Conservation (phyloP, 2,888 invertebrate species). For the Odontomyia ornata region DNA sequence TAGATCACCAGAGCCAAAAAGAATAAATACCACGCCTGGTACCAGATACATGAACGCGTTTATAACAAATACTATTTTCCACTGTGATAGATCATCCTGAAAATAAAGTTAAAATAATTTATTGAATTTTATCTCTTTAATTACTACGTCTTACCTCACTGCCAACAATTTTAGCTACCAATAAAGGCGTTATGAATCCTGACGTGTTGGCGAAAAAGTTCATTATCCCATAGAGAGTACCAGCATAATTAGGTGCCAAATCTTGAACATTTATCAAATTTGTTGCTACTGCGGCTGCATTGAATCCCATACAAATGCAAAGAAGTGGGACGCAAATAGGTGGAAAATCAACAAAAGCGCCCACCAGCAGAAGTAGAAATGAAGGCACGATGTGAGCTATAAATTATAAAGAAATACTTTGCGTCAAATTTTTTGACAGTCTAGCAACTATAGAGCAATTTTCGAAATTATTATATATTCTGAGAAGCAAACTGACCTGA, state of each 20-base stretch:
- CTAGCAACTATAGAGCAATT: too few species aligned
- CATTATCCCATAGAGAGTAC: slow-evolving; percentile 76
- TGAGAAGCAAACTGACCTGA: too few species aligned
- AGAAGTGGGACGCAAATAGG: slow-evolving; percentile 72
- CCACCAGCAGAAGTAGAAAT: slow-evolving; percentile 67
- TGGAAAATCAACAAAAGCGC: slow-evolving; percentile 71
- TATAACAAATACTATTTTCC: slow-evolving; percentile 78
- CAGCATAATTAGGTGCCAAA: slow-evolving; percentile 77
- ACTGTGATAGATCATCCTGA: slow-evolving; percentile 79
- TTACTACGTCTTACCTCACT: slow-evolving; percentile 66
- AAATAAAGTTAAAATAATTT: slow-evolving; percentile 52
- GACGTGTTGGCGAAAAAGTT: slow-evolving; percentile 76
- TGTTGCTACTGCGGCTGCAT: slow-evolving; percentile 71
- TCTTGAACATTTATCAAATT: slow-evolving; percentile 75
- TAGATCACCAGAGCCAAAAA: slow-evolving; percentile 76
- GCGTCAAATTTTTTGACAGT: background rate
- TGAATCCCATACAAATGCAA: slow-evolving; percentile 74
- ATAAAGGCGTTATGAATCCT: slow-evolving; percentile 75
- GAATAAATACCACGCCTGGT: slow-evolving; percentile 74
- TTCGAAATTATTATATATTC: too few species aligned
- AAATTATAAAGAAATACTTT: slow-evolving; percentile 56
- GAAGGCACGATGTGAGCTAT: slow-evolving; percentile 70
- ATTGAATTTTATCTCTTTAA: background rate
- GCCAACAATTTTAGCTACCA: slow-evolving; percentile 71
- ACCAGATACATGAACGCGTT: slow-evolving; percentile 76